phyloP scores from a whole-genome alignment of 1,140 invertebrate species.

The Monochamus saltuarius region DNA sequence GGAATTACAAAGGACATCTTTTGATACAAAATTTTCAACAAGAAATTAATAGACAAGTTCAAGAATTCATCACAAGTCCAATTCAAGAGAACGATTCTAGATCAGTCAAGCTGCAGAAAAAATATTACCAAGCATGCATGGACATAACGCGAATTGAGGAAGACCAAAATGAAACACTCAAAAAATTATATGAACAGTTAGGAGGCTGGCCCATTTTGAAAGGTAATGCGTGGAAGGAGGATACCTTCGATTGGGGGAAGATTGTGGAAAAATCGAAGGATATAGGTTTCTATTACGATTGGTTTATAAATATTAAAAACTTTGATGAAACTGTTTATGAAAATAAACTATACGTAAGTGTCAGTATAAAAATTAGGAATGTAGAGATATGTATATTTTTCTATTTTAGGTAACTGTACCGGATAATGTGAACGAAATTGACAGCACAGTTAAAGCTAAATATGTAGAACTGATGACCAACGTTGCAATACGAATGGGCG shows the following conservation, averaged over 20 bases:
- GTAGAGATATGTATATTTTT: not conserved
- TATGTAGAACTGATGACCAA: slow-evolving; percentile 8
- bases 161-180: slow-evolving; percentile 48
- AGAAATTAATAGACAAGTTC: slow-evolving; percentile 10
- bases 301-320: slow-evolving; percentile 39
- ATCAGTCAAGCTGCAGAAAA: slow-evolving; percentile 57
- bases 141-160: slow-evolving; percentile 58
- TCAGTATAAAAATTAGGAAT: not conserved
- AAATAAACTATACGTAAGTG: not conserved
- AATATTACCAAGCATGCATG: slow-evolving; percentile 77
- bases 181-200: slow-evolving; percentile 59
- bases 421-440: slow-evolving; percentile 34
- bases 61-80: slow-evolving; percentile 14
- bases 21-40: slow-evolving; percentile 6
- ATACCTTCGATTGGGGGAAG: slow-evolving; percentile 64
- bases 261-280: slow-evolving; percentile 63
- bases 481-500: slow-evolving; percentile 1
- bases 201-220: slow-evolving; percentile 78
- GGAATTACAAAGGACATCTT: slow-evolving; percentile 46
- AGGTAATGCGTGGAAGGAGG: slow-evolving; percentile 61
- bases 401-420: slow-evolving; percentile 2
- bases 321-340: not conserved
- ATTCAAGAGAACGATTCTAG: slow-evolving; percentile 10
- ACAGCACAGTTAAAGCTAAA: slow-evolving; percentile 25
- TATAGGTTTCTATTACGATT: slow-evolving; percentile 55